phyloP scores from a whole-genome alignment of 2,888 invertebrate species.

The Yponomeuta malinellus region DNA sequence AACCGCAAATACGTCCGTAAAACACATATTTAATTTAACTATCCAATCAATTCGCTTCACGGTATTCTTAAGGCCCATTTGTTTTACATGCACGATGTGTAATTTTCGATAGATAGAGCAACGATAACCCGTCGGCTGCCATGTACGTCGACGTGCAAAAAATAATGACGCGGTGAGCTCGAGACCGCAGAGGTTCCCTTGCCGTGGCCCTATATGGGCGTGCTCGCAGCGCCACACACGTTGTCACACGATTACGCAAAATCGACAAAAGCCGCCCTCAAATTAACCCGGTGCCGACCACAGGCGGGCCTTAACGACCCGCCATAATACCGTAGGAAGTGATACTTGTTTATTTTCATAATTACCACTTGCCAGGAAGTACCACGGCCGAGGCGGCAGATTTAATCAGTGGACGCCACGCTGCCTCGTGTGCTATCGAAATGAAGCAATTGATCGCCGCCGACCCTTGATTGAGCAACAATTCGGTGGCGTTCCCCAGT shows the following conservation, averaged over 20 bases:
- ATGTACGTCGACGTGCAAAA: conserved; percentile 19
- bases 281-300: conserved; percentile 49
- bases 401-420: conserved; percentile 28
- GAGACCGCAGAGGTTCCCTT: conserved; percentile 21
- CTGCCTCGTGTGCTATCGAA: conserved; percentile 43
- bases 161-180: conserved; percentile 12
- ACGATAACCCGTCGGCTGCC: conserved; percentile 31
- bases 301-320: conserved; percentile 43
- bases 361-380: conserved; percentile 61
- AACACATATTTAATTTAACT: conserved; percentile 24
- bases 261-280: conserved; percentile 48
- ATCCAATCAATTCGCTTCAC: conserved; percentile 20
- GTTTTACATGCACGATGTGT: conserved; percentile 29
- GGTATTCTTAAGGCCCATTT: conserved; percentile 19
- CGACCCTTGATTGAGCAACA: conserved; percentile 27
- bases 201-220: conserved; percentile 47
- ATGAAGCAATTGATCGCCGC: conserved; percentile 52
- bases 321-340: conserved; percentile 61
- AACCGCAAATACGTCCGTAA: conserved; percentile 27
- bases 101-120: conserved; percentile 38
- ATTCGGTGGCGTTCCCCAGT: conserved; percentile 15
- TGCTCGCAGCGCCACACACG: conserved; percentile 50
- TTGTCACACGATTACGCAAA: conserved; percentile 52
- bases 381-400: conserved; percentile 29
- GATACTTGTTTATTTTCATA: conserved; percentile 71